Percentiles rank a stretch among this genome's conserved stretches.
These are phyloP conservation scores for Lasioglossum albipes DNA, from an alignment of 1,140 invertebrate genomes.

Conservation along the genomic window DNA sequence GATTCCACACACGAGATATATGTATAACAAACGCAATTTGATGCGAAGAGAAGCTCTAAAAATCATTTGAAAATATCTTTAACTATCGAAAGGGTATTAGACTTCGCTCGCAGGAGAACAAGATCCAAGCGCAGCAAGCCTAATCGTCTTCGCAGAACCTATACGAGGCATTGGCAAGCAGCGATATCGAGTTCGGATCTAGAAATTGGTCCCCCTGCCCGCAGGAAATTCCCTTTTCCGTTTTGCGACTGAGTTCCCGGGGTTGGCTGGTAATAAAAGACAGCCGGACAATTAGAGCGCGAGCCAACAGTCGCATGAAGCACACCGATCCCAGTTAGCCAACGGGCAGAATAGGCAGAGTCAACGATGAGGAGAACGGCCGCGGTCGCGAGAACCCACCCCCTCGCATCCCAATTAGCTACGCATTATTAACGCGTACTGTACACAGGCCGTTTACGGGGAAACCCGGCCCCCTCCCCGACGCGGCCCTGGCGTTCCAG, in stretches of 20 bases:
- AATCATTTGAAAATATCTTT: no score
- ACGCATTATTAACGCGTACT: constrained; percentile 62
- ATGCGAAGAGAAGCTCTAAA: no score
- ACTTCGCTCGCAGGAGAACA: no score
- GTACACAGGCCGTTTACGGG: constrained; percentile 58
- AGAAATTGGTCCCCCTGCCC: no score
- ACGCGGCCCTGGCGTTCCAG: constrained; percentile 11
- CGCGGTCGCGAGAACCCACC: constrained; percentile 1
- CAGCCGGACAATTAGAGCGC: constrained; percentile 14
- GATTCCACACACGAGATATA: no score
- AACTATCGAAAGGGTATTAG: no score
- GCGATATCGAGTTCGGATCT: no score
- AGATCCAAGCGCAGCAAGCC: no score
- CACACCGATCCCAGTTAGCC: constrained; percentile 42
- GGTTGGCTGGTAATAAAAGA: constrained; percentile 10
- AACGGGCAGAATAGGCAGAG: constrained; percentile 49
- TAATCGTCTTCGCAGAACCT: no score
- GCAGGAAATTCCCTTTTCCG: no score
- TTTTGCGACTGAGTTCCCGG: neutral
- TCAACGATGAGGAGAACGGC: constrained; percentile 50
- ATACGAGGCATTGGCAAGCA: no score
- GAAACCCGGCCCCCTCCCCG: neutral
- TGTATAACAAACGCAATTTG: no score
- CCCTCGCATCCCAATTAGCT: constrained; percentile 53
- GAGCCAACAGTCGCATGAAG: constrained; percentile 27